Conservation (phyloP, 2,113 vertebrate species). For the Nipponia nippon region DNA sequence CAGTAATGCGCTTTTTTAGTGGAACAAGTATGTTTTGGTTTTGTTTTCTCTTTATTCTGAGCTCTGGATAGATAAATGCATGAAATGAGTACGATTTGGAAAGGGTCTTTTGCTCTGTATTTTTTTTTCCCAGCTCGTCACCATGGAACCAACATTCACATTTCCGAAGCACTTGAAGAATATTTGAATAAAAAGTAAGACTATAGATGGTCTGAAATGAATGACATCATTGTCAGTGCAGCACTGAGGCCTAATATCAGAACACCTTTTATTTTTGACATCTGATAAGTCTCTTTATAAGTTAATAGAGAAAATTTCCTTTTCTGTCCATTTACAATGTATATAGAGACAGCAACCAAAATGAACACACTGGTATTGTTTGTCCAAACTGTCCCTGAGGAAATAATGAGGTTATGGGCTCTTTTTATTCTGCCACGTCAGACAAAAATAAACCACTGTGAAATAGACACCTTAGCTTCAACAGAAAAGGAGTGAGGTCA, state of each 20-base stretch:
- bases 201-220: not conserved
- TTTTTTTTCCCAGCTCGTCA: not conserved
- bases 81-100: not conserved
- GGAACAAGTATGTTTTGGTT: not conserved
- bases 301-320: not conserved
- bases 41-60: constrained; percentile 22
- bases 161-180: not conserved
- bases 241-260: not conserved
- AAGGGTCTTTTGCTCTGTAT: not conserved
- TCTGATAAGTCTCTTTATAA: not conserved
- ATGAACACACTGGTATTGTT: not conserved
- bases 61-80: not conserved
- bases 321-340: not conserved
- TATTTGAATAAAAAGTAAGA: not conserved
- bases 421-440: not conserved
- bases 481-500: not conserved
- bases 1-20: constrained; percentile 2
- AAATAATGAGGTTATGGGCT: not conserved
- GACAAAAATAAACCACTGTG: not conserved
- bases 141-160: not conserved
- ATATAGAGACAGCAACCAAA: not conserved
- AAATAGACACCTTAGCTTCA: not conserved
- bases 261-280: not conserved
- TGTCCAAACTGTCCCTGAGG: not conserved
- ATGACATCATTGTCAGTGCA: not conserved